A percentile compares a stretch with the other conserved stretches of the same genome.
phyloP scores from a whole-genome alignment of 2,113 vertebrate species.

The Monarcha castaneiventris region DNA sequence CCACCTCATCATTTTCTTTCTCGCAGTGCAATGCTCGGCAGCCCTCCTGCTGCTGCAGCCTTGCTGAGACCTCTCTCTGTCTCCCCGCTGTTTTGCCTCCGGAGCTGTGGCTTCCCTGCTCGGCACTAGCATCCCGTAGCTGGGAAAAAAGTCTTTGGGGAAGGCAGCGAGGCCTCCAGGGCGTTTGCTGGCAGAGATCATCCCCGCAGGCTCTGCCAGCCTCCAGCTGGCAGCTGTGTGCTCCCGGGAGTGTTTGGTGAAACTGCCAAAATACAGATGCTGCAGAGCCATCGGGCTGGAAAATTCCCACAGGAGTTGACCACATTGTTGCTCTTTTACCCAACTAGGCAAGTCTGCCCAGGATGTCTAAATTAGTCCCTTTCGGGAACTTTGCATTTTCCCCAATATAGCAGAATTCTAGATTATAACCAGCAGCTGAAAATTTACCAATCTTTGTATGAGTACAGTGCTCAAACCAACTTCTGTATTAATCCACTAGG shows the following conservation, averaged over 20 bases:
- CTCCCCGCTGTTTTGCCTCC: neutral
- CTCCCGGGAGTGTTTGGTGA: neutral
- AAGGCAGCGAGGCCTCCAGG: neutral
- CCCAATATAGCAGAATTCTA: neutral
- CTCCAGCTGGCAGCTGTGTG: neutral
- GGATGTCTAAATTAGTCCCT: neutral
- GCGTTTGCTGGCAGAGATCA: neutral
- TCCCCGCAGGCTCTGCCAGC: neutral
- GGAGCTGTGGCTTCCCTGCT: neutral
- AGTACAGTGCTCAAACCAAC: neutral
- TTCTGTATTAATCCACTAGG: neutral
- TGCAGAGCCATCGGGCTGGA: neutral
- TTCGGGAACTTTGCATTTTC: neutral
- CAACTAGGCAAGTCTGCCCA: neutral
- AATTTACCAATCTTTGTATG: neutral
- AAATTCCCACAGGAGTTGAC: neutral
- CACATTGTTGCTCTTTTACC: neutral
- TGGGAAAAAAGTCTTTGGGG: slow-evolving; percentile 6
- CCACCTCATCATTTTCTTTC: neutral
- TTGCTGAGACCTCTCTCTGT: neutral
- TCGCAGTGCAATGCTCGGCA: neutral
- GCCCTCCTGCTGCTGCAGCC: neutral
- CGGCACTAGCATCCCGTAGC: neutral
- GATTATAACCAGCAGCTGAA: neutral
- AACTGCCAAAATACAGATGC: slow-evolving; percentile 19